Evolutionary conservation across 2,888 invertebrate genomes (phyloP), one percentile per base, ranked within the genome.

Genomic region (Spialia ferax): DNA sequence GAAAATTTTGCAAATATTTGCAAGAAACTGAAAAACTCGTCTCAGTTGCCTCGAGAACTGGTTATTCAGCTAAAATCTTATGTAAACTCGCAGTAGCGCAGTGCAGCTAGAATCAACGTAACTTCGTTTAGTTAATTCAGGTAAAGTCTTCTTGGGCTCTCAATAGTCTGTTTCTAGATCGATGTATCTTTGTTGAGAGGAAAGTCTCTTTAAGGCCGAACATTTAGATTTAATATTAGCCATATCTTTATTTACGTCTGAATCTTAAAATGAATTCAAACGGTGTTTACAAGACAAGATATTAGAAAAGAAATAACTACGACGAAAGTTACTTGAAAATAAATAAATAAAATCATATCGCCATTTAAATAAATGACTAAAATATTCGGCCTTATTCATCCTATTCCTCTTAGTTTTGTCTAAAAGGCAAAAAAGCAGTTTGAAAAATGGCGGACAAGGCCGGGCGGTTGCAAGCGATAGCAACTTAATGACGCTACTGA

Each of bases 51-150:
- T n/a, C 23, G 22, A 52, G 23, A 52, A n/a, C 52, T 18, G 10
- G 42, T 42, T 13, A 50, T 22, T 52, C 52, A 61, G 32, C 45
- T 61, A 55, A 32, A 67, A 54, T 50, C 56, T 68, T 68, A 68
- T 68, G 56, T 63, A 56, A 57, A 48, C 48, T 38, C 57, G 26
- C 45, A 68, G 48, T 56, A 67, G 62, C 68, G 68, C 68, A 84
- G 81, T 85, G 80, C 79, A 80, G 77, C 80, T 75, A 75, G 81
- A 86, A 83, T 82, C 83, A 82, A 80, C 74, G 71, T 80, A 79
- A 79, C 80, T 81, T 75, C 74, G 71, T 77, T 77, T 83, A 83
- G 85, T 86, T 85, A 80, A 84, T 86, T 85, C 81, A 78, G 74
- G 75, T 78, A 80, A 77, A 80, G 79, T 82, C 75, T 74, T 70